Conservation (phyloP, 2,113 vertebrate genomes). For the Corydoras maculifer region DNA sequence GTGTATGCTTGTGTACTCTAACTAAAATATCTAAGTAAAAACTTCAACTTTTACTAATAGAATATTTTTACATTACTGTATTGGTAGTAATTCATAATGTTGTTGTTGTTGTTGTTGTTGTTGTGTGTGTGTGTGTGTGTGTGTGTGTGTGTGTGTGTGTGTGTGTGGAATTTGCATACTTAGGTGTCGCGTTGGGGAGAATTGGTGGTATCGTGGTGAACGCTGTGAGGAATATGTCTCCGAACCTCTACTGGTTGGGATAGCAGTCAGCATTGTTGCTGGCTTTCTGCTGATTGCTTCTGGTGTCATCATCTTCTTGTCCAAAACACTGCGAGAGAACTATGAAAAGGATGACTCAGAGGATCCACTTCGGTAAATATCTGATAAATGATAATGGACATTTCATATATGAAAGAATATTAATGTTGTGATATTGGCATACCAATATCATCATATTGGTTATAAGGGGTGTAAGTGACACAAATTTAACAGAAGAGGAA, state of each 20-base stretch:
- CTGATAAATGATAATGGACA: neutral
- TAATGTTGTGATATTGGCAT: too few relatives aligned
- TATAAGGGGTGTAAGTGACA: neutral
- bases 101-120: too few relatives aligned
- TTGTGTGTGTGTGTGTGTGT: neutral
- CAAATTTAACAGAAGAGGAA: neutral
- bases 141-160: neutral
- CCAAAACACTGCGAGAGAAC: constrained; percentile 72
- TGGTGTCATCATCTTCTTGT: constrained; percentile 76
- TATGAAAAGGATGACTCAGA: constrained; percentile 70
- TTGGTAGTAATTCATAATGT: too few relatives aligned
- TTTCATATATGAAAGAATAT: too few relatives aligned
- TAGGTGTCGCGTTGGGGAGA: constrained; percentile 89
- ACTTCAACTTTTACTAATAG: too few relatives aligned
- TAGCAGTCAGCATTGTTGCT: constrained; percentile 75
- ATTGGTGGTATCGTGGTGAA: constrained; percentile 94
- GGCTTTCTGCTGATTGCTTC: constrained; percentile 77
- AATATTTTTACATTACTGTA: too few relatives aligned
- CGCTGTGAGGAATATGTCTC: constrained; percentile 89
- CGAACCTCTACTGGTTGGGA: constrained; percentile 80
- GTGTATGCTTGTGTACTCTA: too few relatives aligned
- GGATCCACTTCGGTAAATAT: constrained; percentile 71
- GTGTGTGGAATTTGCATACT: too few relatives aligned
- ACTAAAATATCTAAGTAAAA: too few relatives aligned
- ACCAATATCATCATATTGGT: too few relatives aligned